Conservation (phyloP, 2,797 vertebrate species). For the Danio choprae region DNA sequence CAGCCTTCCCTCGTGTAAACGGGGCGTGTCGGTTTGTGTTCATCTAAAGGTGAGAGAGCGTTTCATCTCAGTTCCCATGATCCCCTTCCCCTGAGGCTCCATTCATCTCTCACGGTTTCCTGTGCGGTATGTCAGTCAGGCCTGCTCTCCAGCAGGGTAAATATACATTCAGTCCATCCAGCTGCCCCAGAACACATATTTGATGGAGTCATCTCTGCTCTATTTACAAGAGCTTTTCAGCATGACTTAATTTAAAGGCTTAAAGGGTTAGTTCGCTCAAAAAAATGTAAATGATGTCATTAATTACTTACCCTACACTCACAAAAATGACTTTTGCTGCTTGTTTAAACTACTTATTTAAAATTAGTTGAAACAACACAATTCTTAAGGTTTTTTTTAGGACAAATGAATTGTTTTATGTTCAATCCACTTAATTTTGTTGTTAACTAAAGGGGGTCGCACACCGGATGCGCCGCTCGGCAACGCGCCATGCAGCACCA, state of each 20-base stretch:
- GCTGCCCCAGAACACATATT: slow-evolving; percentile 60
- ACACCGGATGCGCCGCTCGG: no score
- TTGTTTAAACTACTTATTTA: no score
- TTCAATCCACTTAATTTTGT: no score
- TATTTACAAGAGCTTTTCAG: background rate
- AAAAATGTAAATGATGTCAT: no score
- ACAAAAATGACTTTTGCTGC: no score
- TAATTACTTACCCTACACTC: no score
- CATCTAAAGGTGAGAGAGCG: slow-evolving; percentile 31
- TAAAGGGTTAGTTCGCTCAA: no score
- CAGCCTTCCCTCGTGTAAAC: slow-evolving; percentile 17
- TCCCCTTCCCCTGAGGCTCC: slow-evolving; percentile 60
- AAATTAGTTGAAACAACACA: no score
- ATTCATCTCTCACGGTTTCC: slow-evolving; percentile 60
- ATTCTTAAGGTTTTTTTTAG: no score
- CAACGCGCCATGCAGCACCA: no score
- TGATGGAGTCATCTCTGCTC: slow-evolving; percentile 52
- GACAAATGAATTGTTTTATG: no score
- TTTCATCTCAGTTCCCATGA: slow-evolving; percentile 25
- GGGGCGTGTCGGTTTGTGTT: background rate
- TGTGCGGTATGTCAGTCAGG: slow-evolving; percentile 18
- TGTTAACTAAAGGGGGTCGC: no score
- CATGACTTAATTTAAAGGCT: background rate
- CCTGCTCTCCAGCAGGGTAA: slow-evolving; percentile 64
- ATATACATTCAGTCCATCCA: slow-evolving; percentile 67